A percentile compares a stretch with the other conserved stretches of the same genome.
phyloP scores from a whole-genome alignment of 2,113 vertebrate genomes.

The Centrocercus urophasianus region DNA sequence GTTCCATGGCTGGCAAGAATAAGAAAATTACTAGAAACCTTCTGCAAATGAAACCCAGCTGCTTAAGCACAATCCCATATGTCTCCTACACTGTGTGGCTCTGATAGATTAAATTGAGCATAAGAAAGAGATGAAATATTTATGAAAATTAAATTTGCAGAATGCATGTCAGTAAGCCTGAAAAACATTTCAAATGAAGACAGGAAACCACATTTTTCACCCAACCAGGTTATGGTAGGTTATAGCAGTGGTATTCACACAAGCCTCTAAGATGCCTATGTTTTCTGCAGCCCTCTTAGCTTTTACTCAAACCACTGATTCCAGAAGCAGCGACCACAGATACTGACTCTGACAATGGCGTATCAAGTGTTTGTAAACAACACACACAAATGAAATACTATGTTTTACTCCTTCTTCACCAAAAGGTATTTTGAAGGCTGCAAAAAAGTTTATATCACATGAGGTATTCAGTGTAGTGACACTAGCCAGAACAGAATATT shows the following conservation, averaged over 20 bases:
- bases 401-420: neutral
- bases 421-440: neutral
- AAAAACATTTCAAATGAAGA: conserved; percentile 40
- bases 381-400: neutral
- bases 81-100: conserved; percentile 68
- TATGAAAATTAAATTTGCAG: conserved; percentile 81
- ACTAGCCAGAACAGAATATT: neutral
- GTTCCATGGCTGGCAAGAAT: conserved; percentile 67
- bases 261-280: conserved; percentile 27
- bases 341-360: neutral
- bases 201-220: conserved; percentile 69
- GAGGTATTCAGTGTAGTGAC: neutral
- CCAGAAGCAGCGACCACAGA: conserved; percentile 18
- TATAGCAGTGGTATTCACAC: conserved; percentile 31
- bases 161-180: conserved; percentile 72
- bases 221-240: conserved; percentile 19
- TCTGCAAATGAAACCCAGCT: conserved; percentile 80
- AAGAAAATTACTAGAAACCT: conserved; percentile 44
- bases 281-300: conserved; percentile 15
- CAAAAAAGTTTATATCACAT: neutral
- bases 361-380: conserved; percentile 8
- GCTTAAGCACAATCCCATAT: conserved; percentile 80
- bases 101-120: conserved; percentile 80
- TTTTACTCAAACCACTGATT: conserved; percentile 29
- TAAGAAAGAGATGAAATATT: conserved; percentile 79